phyloP scores from a whole-genome alignment of 1,140 invertebrate species.

The Sitophilus oryzae region DNA sequence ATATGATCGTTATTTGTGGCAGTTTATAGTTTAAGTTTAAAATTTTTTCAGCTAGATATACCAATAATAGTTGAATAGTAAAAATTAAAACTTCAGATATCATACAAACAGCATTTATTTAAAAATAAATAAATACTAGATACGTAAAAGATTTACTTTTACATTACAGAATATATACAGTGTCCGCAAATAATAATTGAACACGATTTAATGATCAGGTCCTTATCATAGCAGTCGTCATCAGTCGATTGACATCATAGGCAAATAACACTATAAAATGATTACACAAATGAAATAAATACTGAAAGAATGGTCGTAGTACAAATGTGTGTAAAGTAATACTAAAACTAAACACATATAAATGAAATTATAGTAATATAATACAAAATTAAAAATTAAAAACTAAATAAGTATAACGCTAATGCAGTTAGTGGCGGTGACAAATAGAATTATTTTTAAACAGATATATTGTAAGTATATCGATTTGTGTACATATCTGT shows the following conservation, averaged over 20 bases:
- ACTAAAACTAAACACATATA: background rate
- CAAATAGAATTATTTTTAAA: conserved; percentile 1
- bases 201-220: conserved; percentile 8
- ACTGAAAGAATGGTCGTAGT: conserved; percentile 2
- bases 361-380: background rate
- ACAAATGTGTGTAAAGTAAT: background rate
- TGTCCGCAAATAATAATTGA: background rate
- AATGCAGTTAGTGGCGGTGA: background rate
- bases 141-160: background rate
- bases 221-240: conserved; percentile 25
- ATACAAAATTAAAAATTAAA: background rate
- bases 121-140: background rate
- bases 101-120: background rate
- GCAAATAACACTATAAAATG: background rate
- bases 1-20: too few relatives aligned
- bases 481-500: too few relatives aligned
- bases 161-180: background rate
- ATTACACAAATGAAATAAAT: conserved; percentile 1
- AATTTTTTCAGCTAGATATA: too few relatives aligned
- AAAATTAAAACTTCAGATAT: background rate
- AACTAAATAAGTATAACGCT: background rate
- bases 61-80: background rate
- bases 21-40: too few relatives aligned
- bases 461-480: background rate
- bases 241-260: conserved; percentile 13